These are phyloP conservation scores for Oryzias woworae DNA, from an alignment of 2,113 vertebrate genomes.

Conservation along the genomic window DNA sequence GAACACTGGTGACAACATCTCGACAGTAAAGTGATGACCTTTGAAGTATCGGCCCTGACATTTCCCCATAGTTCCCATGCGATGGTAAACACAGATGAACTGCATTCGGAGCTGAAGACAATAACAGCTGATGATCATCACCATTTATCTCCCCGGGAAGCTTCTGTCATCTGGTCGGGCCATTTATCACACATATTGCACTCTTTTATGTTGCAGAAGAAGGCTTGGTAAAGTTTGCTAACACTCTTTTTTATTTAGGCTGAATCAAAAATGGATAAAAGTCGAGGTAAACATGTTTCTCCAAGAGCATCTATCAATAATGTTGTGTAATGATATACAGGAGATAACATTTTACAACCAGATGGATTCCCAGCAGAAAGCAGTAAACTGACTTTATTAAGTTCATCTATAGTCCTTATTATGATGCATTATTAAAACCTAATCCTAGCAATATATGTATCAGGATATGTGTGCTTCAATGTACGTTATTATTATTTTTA, in stretches of 20 bases:
- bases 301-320: no score
- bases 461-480: no score
- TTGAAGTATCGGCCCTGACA: constrained; percentile 57
- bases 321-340: no score
- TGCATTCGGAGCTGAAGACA: constrained; percentile 30
- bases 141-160: constrained; percentile 40
- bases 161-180: constrained; percentile 22
- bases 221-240: constrained; percentile 6
- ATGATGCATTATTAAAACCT: no score
- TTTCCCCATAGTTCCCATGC: constrained; percentile 45
- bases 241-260: background rate
- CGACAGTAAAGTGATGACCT: constrained; percentile 47
- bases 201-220: constrained; percentile 6
- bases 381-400: no score
- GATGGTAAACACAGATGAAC: constrained; percentile 54
- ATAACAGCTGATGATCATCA: constrained; percentile 52
- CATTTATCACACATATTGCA: constrained; percentile 33
- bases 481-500: no score
- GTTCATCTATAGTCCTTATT: no score
- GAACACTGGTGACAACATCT: constrained; percentile 3
- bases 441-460: no score
- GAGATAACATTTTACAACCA: no score
- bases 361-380: no score
- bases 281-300: no score
- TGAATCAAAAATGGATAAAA: constrained; percentile 1